Conservation (phyloP, 2,113 vertebrate genomes). For the Fulmarus glacialis region DNA sequence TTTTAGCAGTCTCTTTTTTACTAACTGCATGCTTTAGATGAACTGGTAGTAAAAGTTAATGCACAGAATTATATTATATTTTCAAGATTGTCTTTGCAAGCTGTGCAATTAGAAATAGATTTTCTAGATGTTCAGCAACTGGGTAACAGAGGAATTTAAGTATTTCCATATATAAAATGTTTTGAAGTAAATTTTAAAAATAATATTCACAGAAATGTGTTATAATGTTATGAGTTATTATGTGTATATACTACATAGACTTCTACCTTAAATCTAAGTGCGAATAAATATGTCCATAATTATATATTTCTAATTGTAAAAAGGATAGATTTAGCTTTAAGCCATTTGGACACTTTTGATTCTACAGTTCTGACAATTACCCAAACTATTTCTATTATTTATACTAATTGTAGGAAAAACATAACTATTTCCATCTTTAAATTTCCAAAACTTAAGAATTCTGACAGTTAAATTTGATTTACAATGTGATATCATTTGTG, state of each 20-base stretch:
- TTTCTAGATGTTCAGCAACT: not conserved
- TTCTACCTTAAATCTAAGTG: not conserved
- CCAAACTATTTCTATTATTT: not conserved
- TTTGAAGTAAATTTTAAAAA: not conserved
- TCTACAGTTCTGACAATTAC: not conserved
- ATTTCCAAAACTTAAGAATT: not conserved
- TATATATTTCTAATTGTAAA: not conserved
- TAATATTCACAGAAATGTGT: not conserved
- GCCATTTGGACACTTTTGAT: not conserved
- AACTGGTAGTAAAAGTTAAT: not conserved
- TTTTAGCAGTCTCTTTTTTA: not conserved
- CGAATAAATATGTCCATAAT: not conserved
- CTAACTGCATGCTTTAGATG: not conserved
- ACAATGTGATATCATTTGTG: not conserved
- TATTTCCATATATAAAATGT: not conserved
- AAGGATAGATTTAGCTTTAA: not conserved
- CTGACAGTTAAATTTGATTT: not conserved
- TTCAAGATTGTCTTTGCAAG: not conserved
- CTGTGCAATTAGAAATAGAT: not conserved
- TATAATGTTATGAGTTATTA: not conserved
- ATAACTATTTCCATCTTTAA: not conserved
- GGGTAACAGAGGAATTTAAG: not conserved
- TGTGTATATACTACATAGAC: not conserved
- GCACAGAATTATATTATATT: not conserved
- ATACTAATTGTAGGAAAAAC: not conserved